Conservation (phyloP, 2,113 vertebrate genomes). For the Hiodon alosoides region DNA sequence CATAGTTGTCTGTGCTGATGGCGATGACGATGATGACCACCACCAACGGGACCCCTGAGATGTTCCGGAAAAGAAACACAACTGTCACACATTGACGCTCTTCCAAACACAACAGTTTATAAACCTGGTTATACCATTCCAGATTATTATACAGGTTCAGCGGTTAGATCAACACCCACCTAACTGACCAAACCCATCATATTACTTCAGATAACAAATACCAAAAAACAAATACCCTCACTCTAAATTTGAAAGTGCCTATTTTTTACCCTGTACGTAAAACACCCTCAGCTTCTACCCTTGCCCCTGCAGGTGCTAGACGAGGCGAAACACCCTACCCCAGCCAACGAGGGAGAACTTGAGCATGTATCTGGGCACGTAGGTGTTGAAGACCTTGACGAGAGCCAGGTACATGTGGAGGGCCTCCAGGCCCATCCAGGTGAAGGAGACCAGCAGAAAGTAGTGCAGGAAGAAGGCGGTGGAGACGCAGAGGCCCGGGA, state of each 20-base stretch:
- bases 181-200: too few relatives aligned
- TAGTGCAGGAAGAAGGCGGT: conserved; percentile 93
- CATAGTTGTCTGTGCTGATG: conserved; percentile 75
- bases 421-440: conserved; percentile 98
- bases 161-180: too few relatives aligned
- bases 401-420: conserved; percentile 96
- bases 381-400: conserved; percentile 91
- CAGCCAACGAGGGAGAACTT: conserved; percentile 85
- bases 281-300: too few relatives aligned
- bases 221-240: too few relatives aligned
- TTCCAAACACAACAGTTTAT: background rate
- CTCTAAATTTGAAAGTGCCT: too few relatives aligned
- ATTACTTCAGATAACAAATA: too few relatives aligned
- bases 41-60: conserved; percentile 75
- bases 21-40: conserved; percentile 78
- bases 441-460: conserved; percentile 87
- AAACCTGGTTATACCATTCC: too few relatives aligned
- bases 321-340: conserved; percentile 58
- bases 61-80: background rate
- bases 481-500: conserved; percentile 77
- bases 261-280: too few relatives aligned
- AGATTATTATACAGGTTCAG: too few relatives aligned
- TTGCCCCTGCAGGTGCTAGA: background rate
- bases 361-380: conserved; percentile 81
- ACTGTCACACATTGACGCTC: background rate